These are phyloP conservation scores for Oreochromis niloticus DNA, from an alignment of 2,113 vertebrate species.

Conservation along the genomic window DNA sequence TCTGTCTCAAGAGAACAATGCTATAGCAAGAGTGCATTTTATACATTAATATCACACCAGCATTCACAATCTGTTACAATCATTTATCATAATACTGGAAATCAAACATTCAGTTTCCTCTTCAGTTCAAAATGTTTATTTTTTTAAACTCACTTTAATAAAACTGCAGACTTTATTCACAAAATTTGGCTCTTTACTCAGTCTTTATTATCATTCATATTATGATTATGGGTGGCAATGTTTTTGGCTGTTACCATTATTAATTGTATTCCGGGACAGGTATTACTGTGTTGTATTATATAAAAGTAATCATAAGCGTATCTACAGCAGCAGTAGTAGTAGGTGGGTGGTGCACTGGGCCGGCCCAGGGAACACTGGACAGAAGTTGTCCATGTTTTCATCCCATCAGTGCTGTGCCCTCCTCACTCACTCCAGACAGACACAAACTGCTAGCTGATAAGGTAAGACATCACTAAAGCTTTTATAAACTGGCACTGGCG, in stretches of 20 bases:
- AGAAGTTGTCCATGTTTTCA: conserved; percentile 25
- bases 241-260: too few relatives aligned
- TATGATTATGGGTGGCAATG: background rate
- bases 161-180: background rate
- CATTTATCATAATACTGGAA: background rate
- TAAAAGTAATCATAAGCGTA: background rate
- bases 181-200: background rate
- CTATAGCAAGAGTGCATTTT: background rate
- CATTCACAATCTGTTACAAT: background rate
- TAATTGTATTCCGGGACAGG: background rate
- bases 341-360: background rate
- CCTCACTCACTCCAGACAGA: background rate
- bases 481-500: background rate
- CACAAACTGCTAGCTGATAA: background rate
- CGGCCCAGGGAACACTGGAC: background rate
- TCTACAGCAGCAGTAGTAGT: background rate
- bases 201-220: background rate
- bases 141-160: background rate
- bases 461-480: conserved; percentile 23
- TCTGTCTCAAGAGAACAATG: background rate
- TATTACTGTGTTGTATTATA: background rate
- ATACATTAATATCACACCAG: background rate
- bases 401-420: background rate
- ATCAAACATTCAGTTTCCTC: background rate
- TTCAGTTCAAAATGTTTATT: background rate